phyloP scores from a whole-genome alignment of 1,140 invertebrate species.

The Aphelenchoides fujianensis region DNA sequence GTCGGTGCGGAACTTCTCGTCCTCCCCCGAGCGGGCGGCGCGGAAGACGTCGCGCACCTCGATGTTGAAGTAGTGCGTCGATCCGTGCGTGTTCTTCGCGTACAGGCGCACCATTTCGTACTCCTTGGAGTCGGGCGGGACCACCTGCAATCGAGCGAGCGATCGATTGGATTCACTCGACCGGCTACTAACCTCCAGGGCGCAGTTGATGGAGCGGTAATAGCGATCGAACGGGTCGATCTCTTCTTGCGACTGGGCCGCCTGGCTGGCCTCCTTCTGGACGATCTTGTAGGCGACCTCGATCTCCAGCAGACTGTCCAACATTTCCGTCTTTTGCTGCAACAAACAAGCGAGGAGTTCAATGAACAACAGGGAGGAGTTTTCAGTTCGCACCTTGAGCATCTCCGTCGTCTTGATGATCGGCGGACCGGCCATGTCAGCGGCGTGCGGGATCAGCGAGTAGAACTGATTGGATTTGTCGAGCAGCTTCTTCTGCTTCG shows the following conservation, averaged over 20 bases:
- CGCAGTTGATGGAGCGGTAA: conserved; percentile 50
- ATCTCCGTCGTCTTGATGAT: conserved; percentile 76
- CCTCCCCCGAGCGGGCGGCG: conserved; percentile 75
- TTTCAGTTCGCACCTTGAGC: conserved; percentile 77
- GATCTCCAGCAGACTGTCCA: conserved; percentile 46
- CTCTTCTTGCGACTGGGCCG: conserved; percentile 34
- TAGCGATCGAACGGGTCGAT: conserved; percentile 49
- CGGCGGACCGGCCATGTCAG: conserved; percentile 45
- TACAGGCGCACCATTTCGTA: conserved; percentile 32
- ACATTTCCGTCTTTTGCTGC: conserved; percentile 37
- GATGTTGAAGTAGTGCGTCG: conserved; percentile 78
- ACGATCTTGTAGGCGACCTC: conserved; percentile 77
- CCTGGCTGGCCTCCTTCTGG: conserved; percentile 62
- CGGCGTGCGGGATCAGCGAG: conserved; percentile 66
- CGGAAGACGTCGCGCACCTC: conserved; percentile 69
- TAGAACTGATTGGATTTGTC: conserved; percentile 88
- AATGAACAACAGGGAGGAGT: no score
- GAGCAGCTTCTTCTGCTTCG: conserved; percentile 68
- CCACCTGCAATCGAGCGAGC: conserved; percentile 39
- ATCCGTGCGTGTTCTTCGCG: conserved; percentile 72
- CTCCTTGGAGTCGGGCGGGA: conserved; percentile 30
- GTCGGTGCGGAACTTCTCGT: conserved; percentile 73
- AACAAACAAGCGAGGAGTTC: no score
- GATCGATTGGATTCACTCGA: no score
- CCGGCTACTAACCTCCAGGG: conserved; percentile 36